These are phyloP conservation scores for Turritopsis rubra DNA, from an alignment of 30 jellyfish, hydroid and myxozoan genomes.

Conservation along the genomic window DNA sequence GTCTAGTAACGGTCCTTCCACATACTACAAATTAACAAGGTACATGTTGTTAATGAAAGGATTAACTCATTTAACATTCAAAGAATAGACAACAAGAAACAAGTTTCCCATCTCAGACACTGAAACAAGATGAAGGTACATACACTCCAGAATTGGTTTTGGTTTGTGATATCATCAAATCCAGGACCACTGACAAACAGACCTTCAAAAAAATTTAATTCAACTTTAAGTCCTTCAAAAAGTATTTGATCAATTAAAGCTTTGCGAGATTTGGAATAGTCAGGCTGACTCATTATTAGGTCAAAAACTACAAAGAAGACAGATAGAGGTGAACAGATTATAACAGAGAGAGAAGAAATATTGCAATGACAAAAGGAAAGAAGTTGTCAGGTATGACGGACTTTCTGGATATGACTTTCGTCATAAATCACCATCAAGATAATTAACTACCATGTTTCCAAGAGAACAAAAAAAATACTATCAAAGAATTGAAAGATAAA, in stretches of 20 bases:
- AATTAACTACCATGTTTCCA: background rate
- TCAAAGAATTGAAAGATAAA: background rate
- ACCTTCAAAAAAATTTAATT: slow-evolving; percentile 16
- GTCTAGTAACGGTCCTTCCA: slow-evolving; percentile 34
- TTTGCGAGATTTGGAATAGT: background rate
- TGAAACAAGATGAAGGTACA: background rate
- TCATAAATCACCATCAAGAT: too few relatives aligned
- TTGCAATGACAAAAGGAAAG: too few relatives aligned
- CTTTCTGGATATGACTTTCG: too few relatives aligned
- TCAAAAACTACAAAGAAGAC: too few relatives aligned
- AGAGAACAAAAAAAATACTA: background rate
- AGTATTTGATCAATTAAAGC: background rate
- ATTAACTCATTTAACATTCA: too few relatives aligned
- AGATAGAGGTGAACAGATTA: too few relatives aligned
- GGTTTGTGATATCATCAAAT: slow-evolving; percentile 36
- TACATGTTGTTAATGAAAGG: background rate
- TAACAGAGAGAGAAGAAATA: too few relatives aligned
- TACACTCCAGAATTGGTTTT: slow-evolving; percentile 68
- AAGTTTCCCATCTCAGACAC: background rate
- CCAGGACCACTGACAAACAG: slow-evolving; percentile 69
- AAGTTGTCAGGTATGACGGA: too few relatives aligned
- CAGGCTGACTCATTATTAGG: too few relatives aligned
- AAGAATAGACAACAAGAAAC: background rate
- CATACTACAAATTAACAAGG: slow-evolving; percentile 39
- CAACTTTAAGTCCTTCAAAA: background rate